phyloP scores from a whole-genome alignment of 2,888 invertebrate genomes.

The Dryobota labecula region DNA sequence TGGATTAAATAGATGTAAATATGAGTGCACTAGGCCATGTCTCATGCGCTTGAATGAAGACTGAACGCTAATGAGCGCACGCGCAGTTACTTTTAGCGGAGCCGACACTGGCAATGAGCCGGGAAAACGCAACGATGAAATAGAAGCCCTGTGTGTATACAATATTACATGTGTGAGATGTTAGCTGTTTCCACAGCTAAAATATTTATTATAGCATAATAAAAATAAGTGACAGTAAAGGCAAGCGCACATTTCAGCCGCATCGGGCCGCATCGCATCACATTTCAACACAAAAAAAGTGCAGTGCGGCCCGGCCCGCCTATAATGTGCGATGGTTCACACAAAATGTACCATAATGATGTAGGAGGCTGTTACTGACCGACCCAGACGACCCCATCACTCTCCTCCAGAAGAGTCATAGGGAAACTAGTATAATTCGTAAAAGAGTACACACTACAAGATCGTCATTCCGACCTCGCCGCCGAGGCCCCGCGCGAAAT shows the following conservation, averaged over 20 bases:
- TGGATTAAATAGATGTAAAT: not conserved
- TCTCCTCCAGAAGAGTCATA: too few relatives aligned
- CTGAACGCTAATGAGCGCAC: constrained; percentile 29
- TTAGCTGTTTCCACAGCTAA: not conserved
- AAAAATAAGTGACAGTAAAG: not conserved
- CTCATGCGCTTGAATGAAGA: constrained; percentile 12
- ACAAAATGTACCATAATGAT: too few relatives aligned
- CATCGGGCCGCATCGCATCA: not conserved
- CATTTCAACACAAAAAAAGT: not conserved
- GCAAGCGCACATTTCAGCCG: not conserved
- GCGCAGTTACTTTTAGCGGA: constrained; percentile 36
- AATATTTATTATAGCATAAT: not conserved
- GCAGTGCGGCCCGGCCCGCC: not conserved
- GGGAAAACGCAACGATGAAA: constrained; percentile 23
- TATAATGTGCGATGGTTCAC: not conserved
- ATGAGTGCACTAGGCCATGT: not conserved
- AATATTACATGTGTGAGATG: not conserved
- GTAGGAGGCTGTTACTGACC: too few relatives aligned
- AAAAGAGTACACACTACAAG: too few relatives aligned
- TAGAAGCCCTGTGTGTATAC: not conserved
- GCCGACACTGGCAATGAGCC: constrained; percentile 45
- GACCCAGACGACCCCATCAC: too few relatives aligned
- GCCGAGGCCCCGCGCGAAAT: too few relatives aligned
- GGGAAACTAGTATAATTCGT: too few relatives aligned
- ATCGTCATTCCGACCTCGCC: too few relatives aligned